Conservation (phyloP, 2,888 invertebrate genomes). For the Drosophila stalkeri region DNA sequence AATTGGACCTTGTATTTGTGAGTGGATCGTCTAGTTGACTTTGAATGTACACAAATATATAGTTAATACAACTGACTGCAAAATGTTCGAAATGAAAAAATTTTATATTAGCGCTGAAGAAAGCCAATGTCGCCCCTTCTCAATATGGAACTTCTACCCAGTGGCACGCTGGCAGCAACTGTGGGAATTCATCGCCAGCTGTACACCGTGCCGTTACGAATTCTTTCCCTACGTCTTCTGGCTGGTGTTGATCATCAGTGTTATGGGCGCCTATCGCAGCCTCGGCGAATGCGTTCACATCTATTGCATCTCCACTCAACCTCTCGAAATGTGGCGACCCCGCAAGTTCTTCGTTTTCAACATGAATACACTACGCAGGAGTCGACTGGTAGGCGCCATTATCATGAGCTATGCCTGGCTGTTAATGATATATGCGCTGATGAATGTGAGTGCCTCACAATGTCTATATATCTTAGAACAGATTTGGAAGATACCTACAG, state of each 20-base stretch:
- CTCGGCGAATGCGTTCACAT: slow-evolving; percentile 17
- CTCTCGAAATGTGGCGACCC: slow-evolving; percentile 29
- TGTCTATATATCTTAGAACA: neutral
- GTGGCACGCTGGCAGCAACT: neutral
- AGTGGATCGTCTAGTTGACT: neutral
- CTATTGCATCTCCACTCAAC: neutral
- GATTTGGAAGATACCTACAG: neutral
- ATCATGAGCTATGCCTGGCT: slow-evolving; percentile 40
- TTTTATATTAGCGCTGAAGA: neutral
- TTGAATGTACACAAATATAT: neutral
- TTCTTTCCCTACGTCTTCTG: slow-evolving; percentile 47
- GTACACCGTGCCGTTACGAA: slow-evolving; percentile 16
- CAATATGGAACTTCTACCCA: slow-evolving; percentile 35
- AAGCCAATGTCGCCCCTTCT: slow-evolving; percentile 1
- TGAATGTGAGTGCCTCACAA: slow-evolving; percentile 31
- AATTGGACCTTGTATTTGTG: neutral
- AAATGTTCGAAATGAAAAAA: slow-evolving; percentile 29
- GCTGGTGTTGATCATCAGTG: slow-evolving; percentile 27
- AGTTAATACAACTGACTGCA: neutral
- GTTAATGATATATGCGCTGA: slow-evolving; percentile 33
- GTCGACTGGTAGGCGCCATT: slow-evolving; percentile 28
- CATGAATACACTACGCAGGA: neutral
- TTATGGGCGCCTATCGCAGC: slow-evolving; percentile 22
- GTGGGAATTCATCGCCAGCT: neutral
- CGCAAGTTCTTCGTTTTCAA: slow-evolving; percentile 27